Conservation (phyloP, 2,888 invertebrate species). For the Pseudeuparius sepicola region DNA sequence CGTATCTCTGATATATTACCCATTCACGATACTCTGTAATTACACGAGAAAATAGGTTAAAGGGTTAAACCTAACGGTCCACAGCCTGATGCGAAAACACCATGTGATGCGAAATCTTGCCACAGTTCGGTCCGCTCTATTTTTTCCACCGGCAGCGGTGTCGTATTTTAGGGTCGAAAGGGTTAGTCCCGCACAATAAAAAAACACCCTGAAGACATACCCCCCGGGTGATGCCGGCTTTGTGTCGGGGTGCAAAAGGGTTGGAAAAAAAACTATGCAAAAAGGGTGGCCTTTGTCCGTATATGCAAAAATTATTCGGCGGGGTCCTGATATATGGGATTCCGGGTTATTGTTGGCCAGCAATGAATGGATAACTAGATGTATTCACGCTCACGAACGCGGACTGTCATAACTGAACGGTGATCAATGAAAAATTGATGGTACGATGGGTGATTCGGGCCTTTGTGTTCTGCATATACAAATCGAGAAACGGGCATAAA, state of each 20-base stretch:
- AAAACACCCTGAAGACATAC: conserved; percentile 41
- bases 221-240: conserved; percentile 39
- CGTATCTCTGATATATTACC: too few relatives aligned
- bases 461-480: conserved; percentile 29
- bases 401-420: conserved; percentile 41
- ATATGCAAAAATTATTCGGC: conserved; percentile 29
- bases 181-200: conserved; percentile 39
- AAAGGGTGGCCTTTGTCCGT: conserved; percentile 34
- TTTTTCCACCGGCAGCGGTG: conserved; percentile 39
- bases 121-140: conserved; percentile 42
- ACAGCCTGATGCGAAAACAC: conserved; percentile 22
- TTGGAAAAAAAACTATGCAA: conserved; percentile 39
- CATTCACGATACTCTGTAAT: too few relatives aligned
- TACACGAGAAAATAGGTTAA: conserved; percentile 19
- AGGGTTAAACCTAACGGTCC: too few relatives aligned
- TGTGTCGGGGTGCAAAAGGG: conserved; percentile 40
- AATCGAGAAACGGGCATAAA: conserved; percentile 32
- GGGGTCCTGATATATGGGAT: conserved; percentile 39
- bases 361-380: conserved; percentile 42
- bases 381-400: conserved; percentile 40
- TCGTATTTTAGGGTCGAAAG: conserved; percentile 40
- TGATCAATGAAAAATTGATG: conserved; percentile 41
- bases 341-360: conserved; percentile 33
- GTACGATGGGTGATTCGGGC: conserved; percentile 33
- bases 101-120: conserved; percentile 36